A percentile compares a stretch with the other conserved stretches of the same genome.
phyloP scores from a whole-genome alignment of 2,797 vertebrate species.

The Muraenolepis orangiensis region DNA sequence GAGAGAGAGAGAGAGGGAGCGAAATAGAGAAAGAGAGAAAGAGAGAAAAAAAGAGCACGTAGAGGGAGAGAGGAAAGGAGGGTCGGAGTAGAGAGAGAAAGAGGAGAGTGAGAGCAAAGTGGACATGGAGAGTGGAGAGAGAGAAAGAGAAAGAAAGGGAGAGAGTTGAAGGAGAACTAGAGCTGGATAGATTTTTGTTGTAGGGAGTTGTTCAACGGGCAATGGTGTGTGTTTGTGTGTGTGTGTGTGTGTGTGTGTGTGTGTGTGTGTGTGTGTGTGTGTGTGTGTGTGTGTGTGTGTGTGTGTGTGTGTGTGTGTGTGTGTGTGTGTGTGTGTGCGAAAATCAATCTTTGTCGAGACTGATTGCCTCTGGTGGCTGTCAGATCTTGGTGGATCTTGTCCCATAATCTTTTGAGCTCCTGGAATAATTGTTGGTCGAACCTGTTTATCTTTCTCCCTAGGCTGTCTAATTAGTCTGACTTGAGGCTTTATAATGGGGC shows the following conservation, averaged over 20 bases:
- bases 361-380: conserved; percentile 7
- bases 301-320: background rate
- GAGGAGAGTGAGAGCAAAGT: too few species aligned
- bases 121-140: conserved; percentile 2
- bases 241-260: too few species aligned
- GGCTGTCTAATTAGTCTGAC: background rate
- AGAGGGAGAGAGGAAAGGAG: too few species aligned
- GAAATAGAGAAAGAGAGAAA: too few species aligned
- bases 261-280: too few species aligned
- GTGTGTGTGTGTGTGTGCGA: background rate
- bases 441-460: background rate
- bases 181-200: too few species aligned
- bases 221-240: too few species aligned
- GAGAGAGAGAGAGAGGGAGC: too few species aligned
- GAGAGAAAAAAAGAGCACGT: too few species aligned
- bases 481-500: background rate
- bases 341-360: background rate
- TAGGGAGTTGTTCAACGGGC: too few species aligned
- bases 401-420: conserved; percentile 9
- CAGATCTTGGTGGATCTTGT: conserved; percentile 1
- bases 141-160: conserved; percentile 1
- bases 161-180: background rate
- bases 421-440: conserved; percentile 16
- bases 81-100: too few species aligned
- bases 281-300: background rate